Base-by-base conservation (phyloP, 2,113 vertebrate genomes). In the Thamnaconus septentrionalis region DNA sequence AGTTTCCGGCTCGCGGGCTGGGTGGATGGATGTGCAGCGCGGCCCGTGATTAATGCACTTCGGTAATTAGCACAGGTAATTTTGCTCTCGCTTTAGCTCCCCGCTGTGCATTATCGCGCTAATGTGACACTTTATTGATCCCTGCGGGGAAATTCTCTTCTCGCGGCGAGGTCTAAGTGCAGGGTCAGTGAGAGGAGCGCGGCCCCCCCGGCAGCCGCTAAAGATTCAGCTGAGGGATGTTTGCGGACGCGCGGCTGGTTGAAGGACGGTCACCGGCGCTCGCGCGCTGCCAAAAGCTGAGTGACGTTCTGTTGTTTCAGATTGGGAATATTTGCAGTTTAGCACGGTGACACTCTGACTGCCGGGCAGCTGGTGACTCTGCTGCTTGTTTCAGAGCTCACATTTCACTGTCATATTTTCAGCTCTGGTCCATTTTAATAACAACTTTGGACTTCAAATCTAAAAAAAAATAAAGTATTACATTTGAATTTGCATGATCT, bases 121-220 rank as follows among this genome's bases (percentile, higher is more conserved):
- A 85, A 89, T 85, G 80, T 85, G 83, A 81, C 74, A 71, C 8
- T 63, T 75, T 85, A 89, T 89, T 79, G 87, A 89, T 87, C 75
- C 66, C 83, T n/a, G 58, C 72, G 64, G 76, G 66, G 69, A 78
- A 62, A 82, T 80, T 44, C 53, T 79, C 83, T 77, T 69, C 65
- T 77, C 70, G 42, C 70, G 31, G 65, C 53, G 39, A 67, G 78
- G 78, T 74, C 57, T 82, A 76, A 78, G 81, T 74, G 80, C 81
- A 66, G 64, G 76, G 76, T 80, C 76, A 76, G 78, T 62, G 70
- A 76, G 64, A 53, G 67, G 48, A 61, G 48, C n/a, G 49, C 46
- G 61, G 77, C 74, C 56, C 70, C 18, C 18, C 18, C 18, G 18
- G 18, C 18, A 31, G 18, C 18, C 18, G 18, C 18, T 61, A 66